These are phyloP conservation scores for Druceiella hillmani DNA, from an alignment of 2,888 invertebrate genomes.

Conservation along the genomic window DNA sequence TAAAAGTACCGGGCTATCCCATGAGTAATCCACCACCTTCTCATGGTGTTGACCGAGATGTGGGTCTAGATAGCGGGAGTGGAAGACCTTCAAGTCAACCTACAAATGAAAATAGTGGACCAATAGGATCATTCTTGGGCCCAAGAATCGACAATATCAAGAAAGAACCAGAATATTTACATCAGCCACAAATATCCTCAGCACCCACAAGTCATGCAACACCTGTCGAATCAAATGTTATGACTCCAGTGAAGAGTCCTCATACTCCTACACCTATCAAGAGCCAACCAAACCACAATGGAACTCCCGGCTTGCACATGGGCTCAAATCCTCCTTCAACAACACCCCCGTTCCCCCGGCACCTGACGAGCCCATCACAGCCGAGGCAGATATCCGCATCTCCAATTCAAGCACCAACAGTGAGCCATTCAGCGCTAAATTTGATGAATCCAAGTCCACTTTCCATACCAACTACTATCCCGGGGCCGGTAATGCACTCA, in stretches of 20 bases:
- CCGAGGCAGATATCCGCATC: slow-evolving; percentile 47
- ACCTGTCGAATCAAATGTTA: slow-evolving; percentile 41
- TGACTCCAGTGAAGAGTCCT: slow-evolving; percentile 53
- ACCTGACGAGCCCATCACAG: slow-evolving; percentile 47
- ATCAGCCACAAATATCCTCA: slow-evolving; percentile 48
- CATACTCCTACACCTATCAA: slow-evolving; percentile 51
- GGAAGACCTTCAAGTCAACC: slow-evolving; percentile 48
- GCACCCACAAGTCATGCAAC: slow-evolving; percentile 45
- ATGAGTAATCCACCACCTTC: slow-evolving; percentile 51
- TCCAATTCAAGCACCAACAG: slow-evolving; percentile 42
- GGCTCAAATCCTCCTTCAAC: slow-evolving; percentile 38
- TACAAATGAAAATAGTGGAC: slow-evolving; percentile 43
- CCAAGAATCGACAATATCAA: slow-evolving; percentile 68
- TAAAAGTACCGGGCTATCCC: slow-evolving; percentile 70
- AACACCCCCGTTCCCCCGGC: slow-evolving; percentile 48
- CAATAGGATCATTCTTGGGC: slow-evolving; percentile 54
- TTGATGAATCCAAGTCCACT: slow-evolving; percentile 56
- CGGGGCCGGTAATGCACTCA: slow-evolving; percentile 68
- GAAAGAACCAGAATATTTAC: slow-evolving; percentile 63
- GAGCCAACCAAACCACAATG: slow-evolving; percentile 42
- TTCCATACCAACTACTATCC: slow-evolving; percentile 58
- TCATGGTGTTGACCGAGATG: slow-evolving; percentile 47
- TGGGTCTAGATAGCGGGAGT: slow-evolving; percentile 46
- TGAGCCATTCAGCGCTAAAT: slow-evolving; percentile 58
- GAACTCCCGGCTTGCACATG: slow-evolving; percentile 35